Percentiles rank a stretch among this genome's conserved stretches.
These are phyloP conservation scores for Brienomyrus brachyistius DNA, from an alignment of 2,113 vertebrate species.

Conservation along the genomic window DNA sequence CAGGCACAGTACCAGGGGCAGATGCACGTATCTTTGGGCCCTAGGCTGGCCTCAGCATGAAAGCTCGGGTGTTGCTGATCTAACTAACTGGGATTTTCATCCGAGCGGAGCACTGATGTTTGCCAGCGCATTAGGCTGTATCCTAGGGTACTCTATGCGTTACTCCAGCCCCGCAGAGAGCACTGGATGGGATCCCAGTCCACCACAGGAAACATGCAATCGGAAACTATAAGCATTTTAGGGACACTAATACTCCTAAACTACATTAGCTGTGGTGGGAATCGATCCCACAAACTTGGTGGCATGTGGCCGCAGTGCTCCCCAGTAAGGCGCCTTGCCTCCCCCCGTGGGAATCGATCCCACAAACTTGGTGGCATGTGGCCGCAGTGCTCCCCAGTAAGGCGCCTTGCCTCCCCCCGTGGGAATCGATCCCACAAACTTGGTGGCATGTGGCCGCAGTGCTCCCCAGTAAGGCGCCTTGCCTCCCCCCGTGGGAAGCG, in stretches of 20 bases:
- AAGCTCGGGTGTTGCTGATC: not conserved
- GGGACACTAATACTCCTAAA: not conserved
- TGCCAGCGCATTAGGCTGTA: not conserved
- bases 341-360: too few species aligned
- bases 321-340: too few species aligned
- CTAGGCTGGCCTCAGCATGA: not conserved
- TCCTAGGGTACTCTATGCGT: not conserved
- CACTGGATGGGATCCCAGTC: not conserved
- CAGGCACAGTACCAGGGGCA: not conserved
- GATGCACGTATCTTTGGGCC: not conserved
- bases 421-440: not conserved
- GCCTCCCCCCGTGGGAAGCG: not conserved
- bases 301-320: not conserved
- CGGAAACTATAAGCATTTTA: not conserved
- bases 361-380: not conserved
- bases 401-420: not conserved
- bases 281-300: not conserved
- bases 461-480: not conserved
- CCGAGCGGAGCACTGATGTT: not conserved
- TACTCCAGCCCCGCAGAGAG: not conserved
- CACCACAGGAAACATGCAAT: not conserved
- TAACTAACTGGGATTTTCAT: not conserved
- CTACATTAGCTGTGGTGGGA: not conserved
- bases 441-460: not conserved
- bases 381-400: not conserved